Conservation (phyloP, 2,888 invertebrate species). For the Parnassius mnemosyne region DNA sequence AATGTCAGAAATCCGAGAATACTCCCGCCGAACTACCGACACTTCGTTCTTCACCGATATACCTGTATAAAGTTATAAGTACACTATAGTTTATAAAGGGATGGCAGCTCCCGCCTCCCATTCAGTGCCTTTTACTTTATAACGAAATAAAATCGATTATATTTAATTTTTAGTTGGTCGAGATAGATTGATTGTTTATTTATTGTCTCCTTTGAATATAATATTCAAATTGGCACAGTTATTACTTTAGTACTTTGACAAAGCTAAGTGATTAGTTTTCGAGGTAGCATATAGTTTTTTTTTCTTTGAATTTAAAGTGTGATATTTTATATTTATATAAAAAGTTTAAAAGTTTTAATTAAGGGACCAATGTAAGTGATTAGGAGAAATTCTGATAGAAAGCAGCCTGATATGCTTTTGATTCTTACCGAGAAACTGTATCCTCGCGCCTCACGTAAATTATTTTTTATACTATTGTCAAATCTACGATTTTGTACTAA, state of each 20-base stretch:
- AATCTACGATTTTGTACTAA: slow-evolving; percentile 62
- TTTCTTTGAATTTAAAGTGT: slow-evolving; percentile 79
- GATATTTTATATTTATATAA: slow-evolving; percentile 81
- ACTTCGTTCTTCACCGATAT: slow-evolving; percentile 46
- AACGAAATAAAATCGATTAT: slow-evolving; percentile 71
- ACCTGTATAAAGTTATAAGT: slow-evolving; percentile 58
- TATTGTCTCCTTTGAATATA: slow-evolving; percentile 75
- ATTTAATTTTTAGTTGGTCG: slow-evolving; percentile 78
- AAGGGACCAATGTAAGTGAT: slow-evolving; percentile 79
- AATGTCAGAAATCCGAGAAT: slow-evolving; percentile 52
- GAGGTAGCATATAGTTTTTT: slow-evolving; percentile 65
- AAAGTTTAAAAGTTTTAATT: slow-evolving; percentile 76
- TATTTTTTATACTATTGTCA: slow-evolving; percentile 58
- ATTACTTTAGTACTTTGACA: slow-evolving; percentile 78
- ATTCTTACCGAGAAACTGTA: slow-evolving; percentile 67
- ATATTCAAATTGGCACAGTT: slow-evolving; percentile 78
- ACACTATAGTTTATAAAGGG: slow-evolving; percentile 47
- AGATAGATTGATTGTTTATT: slow-evolving; percentile 79
- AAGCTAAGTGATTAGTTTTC: slow-evolving; percentile 74
- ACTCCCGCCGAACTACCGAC: slow-evolving; percentile 64
- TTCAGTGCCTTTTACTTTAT: slow-evolving; percentile 76
- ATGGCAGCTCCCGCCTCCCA: slow-evolving; percentile 36
- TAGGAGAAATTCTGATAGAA: slow-evolving; percentile 77
- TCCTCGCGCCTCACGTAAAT: slow-evolving; percentile 54
- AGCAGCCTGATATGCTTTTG: slow-evolving; percentile 58